A percentile compares a stretch with the other conserved stretches of the same genome.
Conservation (phyloP, 2,888 invertebrate genomes). For the Tenthredo distinguenda region DNA sequence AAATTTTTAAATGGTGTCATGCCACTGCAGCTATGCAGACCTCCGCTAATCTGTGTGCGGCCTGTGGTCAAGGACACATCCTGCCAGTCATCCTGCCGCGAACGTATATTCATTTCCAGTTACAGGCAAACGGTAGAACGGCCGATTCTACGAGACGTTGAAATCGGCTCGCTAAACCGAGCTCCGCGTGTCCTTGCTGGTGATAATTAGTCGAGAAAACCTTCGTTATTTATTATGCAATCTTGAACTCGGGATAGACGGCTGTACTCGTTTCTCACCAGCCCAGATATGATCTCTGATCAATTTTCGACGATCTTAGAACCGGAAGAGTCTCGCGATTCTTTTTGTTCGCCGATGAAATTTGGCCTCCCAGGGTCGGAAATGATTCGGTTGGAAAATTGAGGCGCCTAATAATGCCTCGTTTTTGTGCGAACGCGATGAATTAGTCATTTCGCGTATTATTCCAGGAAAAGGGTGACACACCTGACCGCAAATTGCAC, state of each 20-base stretch:
- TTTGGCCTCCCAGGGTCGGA: not conserved
- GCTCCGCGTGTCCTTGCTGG: slow-evolving; percentile 15
- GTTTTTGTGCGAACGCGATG: not conserved
- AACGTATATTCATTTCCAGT: not conserved
- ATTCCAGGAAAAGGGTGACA: not conserved
- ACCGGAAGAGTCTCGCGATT: not conserved
- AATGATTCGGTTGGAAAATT: not conserved
- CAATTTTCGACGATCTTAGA: not conserved
- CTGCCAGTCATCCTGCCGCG: slow-evolving; percentile 26
- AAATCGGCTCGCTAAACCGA: slow-evolving; percentile 10
- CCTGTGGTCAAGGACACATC: slow-evolving; percentile 40
- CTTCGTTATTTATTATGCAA: slow-evolving; percentile 47
- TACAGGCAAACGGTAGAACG: not conserved
- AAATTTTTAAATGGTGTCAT: not conserved
- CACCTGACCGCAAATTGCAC: slow-evolving; percentile 8
- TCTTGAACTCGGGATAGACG: not conserved
- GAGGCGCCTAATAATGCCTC: not conserved
- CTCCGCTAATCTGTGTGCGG: not conserved
- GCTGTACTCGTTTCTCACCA: not conserved
- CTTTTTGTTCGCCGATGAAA: too few species aligned
- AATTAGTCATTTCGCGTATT: not conserved
- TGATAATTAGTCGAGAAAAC: slow-evolving; percentile 43
- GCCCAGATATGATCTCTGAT: not conserved
- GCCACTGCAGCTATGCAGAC: not conserved
- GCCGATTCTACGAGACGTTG: not conserved